Evolutionary conservation across 1,140 invertebrate genomes (phyloP), one percentile per base, ranked within the genome.

Genomic region (Drosophila mauritiana): DNA sequence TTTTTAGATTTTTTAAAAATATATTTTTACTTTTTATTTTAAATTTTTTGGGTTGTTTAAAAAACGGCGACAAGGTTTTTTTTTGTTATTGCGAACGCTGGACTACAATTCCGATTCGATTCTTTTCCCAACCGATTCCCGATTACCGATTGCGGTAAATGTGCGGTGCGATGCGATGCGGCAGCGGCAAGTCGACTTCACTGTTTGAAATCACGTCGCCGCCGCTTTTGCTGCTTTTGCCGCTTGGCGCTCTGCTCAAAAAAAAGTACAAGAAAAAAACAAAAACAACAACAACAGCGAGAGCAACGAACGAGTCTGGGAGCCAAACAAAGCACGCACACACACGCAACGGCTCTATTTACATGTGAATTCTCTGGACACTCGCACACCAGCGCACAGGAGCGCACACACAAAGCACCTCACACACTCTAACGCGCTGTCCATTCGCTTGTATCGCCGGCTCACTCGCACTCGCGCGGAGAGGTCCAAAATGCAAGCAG

Each of bases 201-300:
- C 77, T 76, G 64, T 85, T 85, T 82, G 72, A 86, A 86, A 86
- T 86, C 83, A 86, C 83, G 80, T 73, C 78, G 82, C 57, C 58
- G 81, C 59, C 48, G 73, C 67, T 51, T 51, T 51, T 64, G 80
- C 72, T 54, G 46, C 43, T 31, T 59, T 69, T 62, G 46, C 56
- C 12, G 15, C 68, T 45, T 51, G 48, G 48, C 48, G 73, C 48
- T 25, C 27, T 42, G 61, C 73, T 43, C 48, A 22, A 15, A 11
- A 20, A 25, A 25, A 25, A 46, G 13, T 13, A 39, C 3, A 12
- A 20, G 12, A 25, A 25, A 25, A 46, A 13, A 39, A 39, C 11
- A 39, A 25, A 5, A 46, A 25, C 4, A 46, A 46, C 4, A 46
- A 46, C 15, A 12, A 11, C 17, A 46, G 6, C 22, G 15, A 20